Base-by-base conservation (phyloP, 2,113 vertebrate species). In the Boleophthalmus pectinirostris region DNA sequence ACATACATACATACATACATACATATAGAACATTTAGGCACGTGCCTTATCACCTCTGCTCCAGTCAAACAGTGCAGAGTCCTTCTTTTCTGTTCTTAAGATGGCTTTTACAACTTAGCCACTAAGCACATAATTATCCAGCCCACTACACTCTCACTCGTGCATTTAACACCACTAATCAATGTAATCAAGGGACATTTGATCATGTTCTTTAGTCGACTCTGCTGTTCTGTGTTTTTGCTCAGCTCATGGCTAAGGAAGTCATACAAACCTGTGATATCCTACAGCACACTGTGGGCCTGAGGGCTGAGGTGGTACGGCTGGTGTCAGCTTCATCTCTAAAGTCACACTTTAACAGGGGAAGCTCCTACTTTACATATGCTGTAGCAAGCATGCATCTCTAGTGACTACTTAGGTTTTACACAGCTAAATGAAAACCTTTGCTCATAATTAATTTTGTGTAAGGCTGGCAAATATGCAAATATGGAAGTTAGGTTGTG, bases 111-210 rank as follows among this genome's bases (percentile, higher is more conserved):
- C 84, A 24, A 84, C 90, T 83, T 89, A 87, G 82, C 79, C 81
- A 81, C 77, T 88, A 81, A 90, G 79, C 75, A 80, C 88, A 86
- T 79, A 86, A 90, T 87, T 91, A 91, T 80, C 84, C 74, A 85
- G 80, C 58, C 80, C 82, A 82, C 71, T 73, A 43, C 74, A 82
- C 79, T 81, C 72, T 58, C 77, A 51, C 43, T n/a, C 74, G 74
- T 64, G 70, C 75, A 77, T 80, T 85, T 88, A 85, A 88, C 79
- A 77, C 43, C 70, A 53, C 67, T 84, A 84, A 85, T 85, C 82
- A 84, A 77, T 47, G 73, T 74, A 25, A 82, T 60, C 46, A 51
- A 49, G 51, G 58, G 73, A 81, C 68, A 77, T 46, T 68, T 66
- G 61, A 82, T 82, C 23, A 21, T 72, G 29, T 72, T 53, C 82